Percentiles rank a stretch among this genome's conserved stretches.
Evolutionary conservation across 1,140 invertebrate genomes (phyloP).

Genomic region (Zaprionus davidi): DNA sequence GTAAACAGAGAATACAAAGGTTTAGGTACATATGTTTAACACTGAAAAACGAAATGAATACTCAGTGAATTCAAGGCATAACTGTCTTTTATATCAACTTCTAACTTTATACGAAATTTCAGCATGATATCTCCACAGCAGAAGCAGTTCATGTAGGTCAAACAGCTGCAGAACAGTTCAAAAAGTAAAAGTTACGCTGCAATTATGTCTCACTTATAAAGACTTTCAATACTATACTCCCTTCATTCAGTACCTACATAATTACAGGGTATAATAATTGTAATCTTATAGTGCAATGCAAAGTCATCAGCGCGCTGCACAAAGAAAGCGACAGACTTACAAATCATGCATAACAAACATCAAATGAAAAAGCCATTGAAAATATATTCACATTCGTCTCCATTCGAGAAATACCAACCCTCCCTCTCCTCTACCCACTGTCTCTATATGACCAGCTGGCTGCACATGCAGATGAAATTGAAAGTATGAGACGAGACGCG

Average conservation of each 20-base stretch:
- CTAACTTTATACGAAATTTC: neutral
- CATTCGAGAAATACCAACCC: conserved; percentile 8
- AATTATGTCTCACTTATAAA: neutral
- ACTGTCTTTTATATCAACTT: neutral
- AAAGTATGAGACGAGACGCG: conserved; percentile 40
- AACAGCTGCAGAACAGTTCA: neutral
- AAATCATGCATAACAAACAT: conserved; percentile 63
- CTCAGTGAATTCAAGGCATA: accelerated
- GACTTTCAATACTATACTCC: neutral
- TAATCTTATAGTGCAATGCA: conserved; percentile 47
- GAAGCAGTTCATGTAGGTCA: neutral
- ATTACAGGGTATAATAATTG: conserved; percentile 40
- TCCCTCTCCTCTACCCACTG: neutral
- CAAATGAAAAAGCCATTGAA: conserved; percentile 40
- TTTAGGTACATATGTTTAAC: neutral
- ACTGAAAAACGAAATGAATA: neutral
- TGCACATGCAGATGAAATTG: conserved; percentile 62
- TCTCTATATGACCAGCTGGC: neutral
- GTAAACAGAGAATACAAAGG: neutral
- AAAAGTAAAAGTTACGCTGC: neutral
- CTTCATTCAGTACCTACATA: neutral
- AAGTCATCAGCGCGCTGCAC: conserved; percentile 51
- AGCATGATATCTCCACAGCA: neutral
- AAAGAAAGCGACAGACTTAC: conserved; percentile 64
- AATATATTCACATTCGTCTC: conserved; percentile 33